Base-by-base conservation (phyloP, 2,113 vertebrate species). In the Urocitellus parryii region DNA sequence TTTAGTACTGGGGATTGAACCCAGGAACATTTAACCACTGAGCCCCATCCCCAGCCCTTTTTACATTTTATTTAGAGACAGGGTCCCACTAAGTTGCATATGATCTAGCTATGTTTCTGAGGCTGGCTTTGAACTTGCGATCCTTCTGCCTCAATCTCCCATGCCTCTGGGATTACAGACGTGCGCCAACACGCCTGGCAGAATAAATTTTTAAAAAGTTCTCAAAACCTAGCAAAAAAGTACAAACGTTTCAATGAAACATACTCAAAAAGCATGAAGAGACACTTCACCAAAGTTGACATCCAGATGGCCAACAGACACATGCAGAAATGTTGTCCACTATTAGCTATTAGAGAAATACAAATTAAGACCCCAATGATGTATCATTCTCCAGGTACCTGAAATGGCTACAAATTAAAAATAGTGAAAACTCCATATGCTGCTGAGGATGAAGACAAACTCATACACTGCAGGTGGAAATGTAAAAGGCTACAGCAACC, bases 191-290 rank as follows among this genome's bases (percentile, higher is more conserved):
- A 45, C 8, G 45, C 45, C 45, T 45, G 45, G 45, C 45, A 45
- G 45, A 45, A 25, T 93, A 95, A 29, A 27, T 65, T 63, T 61
- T 61, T 37, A 8, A 45, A 72, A 42, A 61, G 37, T 58, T 86
- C 90, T 87, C 80, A 90, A 93, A 88, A 76, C 14, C 72, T 45
- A 67, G 73, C 25, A 82, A 29, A 89, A 91, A 37, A 91, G 84
- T 84, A 88, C 61, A 72, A 88, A 88, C 34, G 80, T 34, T 32
- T 56, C 34, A 88, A 68, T 88, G 79, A 90, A 83, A 95, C 95
- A 78, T 37, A 53, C 72, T 22, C 70, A 82, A 93, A 93, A 95
- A 42, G 79, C 6, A n/a, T 16, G 48, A 82, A 67, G 20, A 72
- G 56, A 29, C 27, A 68, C 67, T 68, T 68, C 6, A 17, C 32